Conservation (phyloP, 2,797 vertebrate species). For the Hemibagrus guttatus region DNA sequence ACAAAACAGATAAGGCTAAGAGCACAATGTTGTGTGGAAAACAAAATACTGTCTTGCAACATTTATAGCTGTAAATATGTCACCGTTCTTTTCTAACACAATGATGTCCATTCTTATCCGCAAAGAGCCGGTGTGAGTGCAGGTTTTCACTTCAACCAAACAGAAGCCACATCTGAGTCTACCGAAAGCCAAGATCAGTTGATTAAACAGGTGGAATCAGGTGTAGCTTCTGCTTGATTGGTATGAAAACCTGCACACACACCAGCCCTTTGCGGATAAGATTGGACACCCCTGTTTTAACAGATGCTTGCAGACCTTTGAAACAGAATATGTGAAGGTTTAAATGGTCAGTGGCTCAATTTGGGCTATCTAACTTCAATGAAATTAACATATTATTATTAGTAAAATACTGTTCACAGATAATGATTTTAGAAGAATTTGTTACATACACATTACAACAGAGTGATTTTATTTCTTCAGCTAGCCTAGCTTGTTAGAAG, state of each 20-base stretch:
- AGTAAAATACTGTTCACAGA: background rate
- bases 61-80: background rate
- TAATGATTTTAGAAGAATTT: background rate
- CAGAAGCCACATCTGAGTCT: too few relatives aligned
- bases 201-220: too few relatives aligned
- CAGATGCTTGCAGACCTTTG: background rate
- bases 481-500: background rate
- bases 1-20: background rate
- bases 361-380: background rate
- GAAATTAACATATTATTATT: background rate
- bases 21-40: background rate
- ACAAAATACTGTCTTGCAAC: background rate
- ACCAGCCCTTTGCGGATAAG: too few relatives aligned
- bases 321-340: background rate
- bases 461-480: background rate
- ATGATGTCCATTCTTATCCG: too few relatives aligned
- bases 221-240: too few relatives aligned
- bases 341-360: background rate
- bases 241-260: too few relatives aligned
- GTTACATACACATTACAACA: background rate
- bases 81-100: background rate
- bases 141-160: too few relatives aligned
- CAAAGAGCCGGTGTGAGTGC: too few relatives aligned
- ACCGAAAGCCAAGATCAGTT: too few relatives aligned
- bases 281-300: background rate